Base-by-base conservation (phyloP, 2,797 vertebrate genomes). In the Carapus acus region DNA sequence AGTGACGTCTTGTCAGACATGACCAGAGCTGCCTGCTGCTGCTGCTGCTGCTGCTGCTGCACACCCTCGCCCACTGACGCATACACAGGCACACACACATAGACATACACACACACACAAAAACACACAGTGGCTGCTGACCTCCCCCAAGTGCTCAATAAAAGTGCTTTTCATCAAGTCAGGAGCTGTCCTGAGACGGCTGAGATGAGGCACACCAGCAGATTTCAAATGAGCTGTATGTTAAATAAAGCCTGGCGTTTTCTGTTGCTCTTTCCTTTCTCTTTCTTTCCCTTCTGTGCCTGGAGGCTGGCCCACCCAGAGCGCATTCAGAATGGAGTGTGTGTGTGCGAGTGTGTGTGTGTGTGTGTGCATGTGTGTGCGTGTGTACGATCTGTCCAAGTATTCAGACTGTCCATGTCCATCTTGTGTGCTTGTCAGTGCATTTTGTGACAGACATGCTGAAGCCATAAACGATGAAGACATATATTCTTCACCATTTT, bases 161-260 rank as follows among this genome's bases (percentile, higher is more conserved):
- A 80, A 88, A 85, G 80, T 80, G 77, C 76, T 86, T 88, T 85
- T 82, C 80, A 84, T 83, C 74, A 82, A 82, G 72, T 83, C 61
- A 45, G 80, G 72, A 78, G 78, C 79, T 77, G 78, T 80, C 80
- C 77, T 74, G 72, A 84, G 79, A 83, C 34, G 67, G 69, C 75
- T 80, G 74, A 78, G 73, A 79, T 65, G 63, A 62, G 58, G 74
- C 63, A 86, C 83, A 75, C 83, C 71, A 75, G 58, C 73, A 74
- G 85, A 86, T 87, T 87, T 82, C 83, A 77, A 87, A 87, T 88
- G 81, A 88, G 83, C 78, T 67, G 65, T 73, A 77, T 77, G 77
- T 82, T 78, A 85, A 86, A 82, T 80, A 81, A 81, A 81, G 67
- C 62, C 67, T 71, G 72, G 66, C 71, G 48, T 78, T 72, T 77